Evolutionary conservation across 1,140 invertebrate species (phyloP).

Genomic region (Meteorus sp.): DNA sequence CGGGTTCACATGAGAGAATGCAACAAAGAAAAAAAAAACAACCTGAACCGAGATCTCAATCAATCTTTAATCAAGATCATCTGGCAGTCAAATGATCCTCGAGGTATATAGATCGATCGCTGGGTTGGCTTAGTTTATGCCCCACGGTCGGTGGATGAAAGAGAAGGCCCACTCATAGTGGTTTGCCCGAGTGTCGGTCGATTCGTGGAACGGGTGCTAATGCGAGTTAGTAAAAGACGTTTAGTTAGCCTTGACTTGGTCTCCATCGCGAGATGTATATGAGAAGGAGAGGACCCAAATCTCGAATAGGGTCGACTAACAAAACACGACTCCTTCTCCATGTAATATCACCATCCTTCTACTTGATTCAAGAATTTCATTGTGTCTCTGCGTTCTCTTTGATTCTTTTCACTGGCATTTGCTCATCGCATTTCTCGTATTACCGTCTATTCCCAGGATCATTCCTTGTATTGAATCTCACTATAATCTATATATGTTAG

Average conservation of each 20-base stretch:
- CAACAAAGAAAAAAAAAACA: no score
- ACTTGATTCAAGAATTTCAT: neutral
- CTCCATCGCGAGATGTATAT: constrained; percentile 9
- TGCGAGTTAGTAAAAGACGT: constrained; percentile 22
- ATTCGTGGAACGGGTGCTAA: constrained; percentile 22
- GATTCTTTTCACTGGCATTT: constrained; percentile 5
- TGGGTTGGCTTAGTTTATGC: neutral
- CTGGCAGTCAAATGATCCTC: constrained; percentile 1
- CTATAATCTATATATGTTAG: no score
- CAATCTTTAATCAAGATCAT: constrained; percentile 8
- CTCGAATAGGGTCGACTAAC: constrained; percentile 13
- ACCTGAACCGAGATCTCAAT: constrained; percentile 22
- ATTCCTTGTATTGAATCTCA: neutral
- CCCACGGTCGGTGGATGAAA: constrained; percentile 8
- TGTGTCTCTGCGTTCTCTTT: constrained; percentile 1
- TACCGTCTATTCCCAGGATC: neutral
- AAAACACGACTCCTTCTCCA: no score
- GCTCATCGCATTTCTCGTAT: neutral
- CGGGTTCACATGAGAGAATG: no score
- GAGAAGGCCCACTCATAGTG: constrained; percentile 3
- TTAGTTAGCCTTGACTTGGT: constrained; percentile 17
- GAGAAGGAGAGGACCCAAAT: constrained; percentile 6
- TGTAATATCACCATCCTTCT: no score
- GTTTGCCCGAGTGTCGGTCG: neutral
- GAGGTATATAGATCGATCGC: no score